A percentile compares a stretch with the other conserved stretches of the same genome.
Evolutionary conservation across 2,888 invertebrate genomes (phyloP).

Genomic region (Melinaea marsaeus): DNA sequence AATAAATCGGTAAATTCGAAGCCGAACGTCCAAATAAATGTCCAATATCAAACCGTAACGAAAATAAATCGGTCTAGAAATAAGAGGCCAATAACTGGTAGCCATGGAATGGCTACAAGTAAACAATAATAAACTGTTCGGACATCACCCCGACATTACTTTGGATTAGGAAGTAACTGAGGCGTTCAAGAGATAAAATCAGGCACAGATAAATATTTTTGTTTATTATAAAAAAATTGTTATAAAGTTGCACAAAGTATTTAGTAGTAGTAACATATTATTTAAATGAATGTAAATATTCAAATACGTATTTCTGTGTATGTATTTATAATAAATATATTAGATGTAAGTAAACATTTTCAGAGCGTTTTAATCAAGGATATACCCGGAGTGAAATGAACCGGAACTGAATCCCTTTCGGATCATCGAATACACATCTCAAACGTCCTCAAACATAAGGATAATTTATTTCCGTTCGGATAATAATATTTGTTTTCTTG

Average conservation of each 20-base stretch:
- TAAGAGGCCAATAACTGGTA: constrained; percentile 38
- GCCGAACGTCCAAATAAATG: neutral
- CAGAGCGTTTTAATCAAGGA: constrained; percentile 25
- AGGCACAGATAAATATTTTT: too few relatives aligned
- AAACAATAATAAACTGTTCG: constrained; percentile 52
- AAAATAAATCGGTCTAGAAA: constrained; percentile 44
- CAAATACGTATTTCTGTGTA: neutral
- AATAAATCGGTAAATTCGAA: neutral
- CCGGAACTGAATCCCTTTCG: constrained; percentile 26
- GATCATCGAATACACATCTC: constrained; percentile 19
- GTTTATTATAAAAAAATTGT: too few relatives aligned
- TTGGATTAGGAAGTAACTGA: neutral
- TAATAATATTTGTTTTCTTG: constrained; percentile 2
- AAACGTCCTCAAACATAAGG: constrained; percentile 4
- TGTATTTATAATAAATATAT: constrained; percentile 6
- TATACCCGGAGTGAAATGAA: constrained; percentile 24
- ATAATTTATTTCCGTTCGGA: constrained; percentile 5
- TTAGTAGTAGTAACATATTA: too few relatives aligned
- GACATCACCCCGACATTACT: neutral
- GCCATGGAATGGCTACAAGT: constrained; percentile 52
- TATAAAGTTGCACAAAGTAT: too few relatives aligned
- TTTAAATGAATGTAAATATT: too few relatives aligned
- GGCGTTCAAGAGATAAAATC: neutral
- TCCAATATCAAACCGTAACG: constrained; percentile 18
- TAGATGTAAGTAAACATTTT: constrained; percentile 13